Percentiles rank a stretch among this genome's conserved stretches.
These are phyloP conservation scores for Copidosoma aretas DNA, from an alignment of 2,888 invertebrate genomes.

Conservation along the genomic window DNA sequence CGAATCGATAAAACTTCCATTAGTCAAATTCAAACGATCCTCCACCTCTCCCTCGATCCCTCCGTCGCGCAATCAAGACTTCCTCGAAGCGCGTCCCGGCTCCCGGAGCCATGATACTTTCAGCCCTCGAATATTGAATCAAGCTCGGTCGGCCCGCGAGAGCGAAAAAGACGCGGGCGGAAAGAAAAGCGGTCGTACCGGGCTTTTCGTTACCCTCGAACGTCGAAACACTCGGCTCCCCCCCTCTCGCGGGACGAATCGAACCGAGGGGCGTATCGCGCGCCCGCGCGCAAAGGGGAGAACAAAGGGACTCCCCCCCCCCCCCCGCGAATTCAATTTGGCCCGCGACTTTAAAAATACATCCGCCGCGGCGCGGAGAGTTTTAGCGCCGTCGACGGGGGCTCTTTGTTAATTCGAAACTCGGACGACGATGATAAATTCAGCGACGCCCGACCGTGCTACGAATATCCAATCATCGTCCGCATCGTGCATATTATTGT, in stretches of 20 bases:
- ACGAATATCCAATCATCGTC: no score
- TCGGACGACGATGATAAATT: no score
- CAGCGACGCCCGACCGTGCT: no score
- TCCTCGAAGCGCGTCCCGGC: not conserved
- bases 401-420: no score
- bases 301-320: not conserved
- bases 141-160: constrained; percentile 29
- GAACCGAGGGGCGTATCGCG: no score
- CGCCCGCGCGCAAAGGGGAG: no score
- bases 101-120: constrained; percentile 36
- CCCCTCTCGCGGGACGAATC: no score
- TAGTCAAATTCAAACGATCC: constrained; percentile 31
- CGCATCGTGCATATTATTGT: no score
- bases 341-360: constrained; percentile 35
- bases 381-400: no score
- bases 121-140: constrained; percentile 40
- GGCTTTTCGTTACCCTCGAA: constrained; percentile 35
- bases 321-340: constrained; percentile 33
- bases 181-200: constrained; percentile 32
- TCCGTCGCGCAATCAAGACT: constrained; percentile 32
- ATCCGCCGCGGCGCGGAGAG: constrained; percentile 18
- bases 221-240: constrained; percentile 33
- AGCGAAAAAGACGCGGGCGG: no score
- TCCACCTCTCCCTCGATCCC: constrained; percentile 3
- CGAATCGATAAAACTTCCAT: constrained; percentile 34